Evolutionary conservation across 2,113 vertebrate genomes (phyloP).

Genomic region (Pionites leucogaster): DNA sequence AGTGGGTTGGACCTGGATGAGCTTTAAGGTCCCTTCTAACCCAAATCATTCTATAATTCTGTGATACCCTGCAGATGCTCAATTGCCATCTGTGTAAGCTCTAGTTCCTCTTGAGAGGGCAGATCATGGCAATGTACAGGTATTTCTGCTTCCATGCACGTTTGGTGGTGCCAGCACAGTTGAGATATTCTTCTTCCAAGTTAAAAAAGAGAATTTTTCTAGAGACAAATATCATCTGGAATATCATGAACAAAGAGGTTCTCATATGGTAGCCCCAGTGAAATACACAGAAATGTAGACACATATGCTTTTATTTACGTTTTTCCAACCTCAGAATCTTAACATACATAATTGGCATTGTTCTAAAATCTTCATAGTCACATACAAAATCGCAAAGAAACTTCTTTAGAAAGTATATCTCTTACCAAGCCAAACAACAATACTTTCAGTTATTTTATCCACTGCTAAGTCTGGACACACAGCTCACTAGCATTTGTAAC

Average conservation of each 20-base stretch:
- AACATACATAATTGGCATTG: fast-evolving
- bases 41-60: not conserved
- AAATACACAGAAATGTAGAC: not conserved
- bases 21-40: not conserved
- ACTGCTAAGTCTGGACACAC: not conserved
- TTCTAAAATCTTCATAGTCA: not conserved
- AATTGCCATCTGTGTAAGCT: fast-evolving
- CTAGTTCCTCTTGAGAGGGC: not conserved
- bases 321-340: not conserved
- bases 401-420: not conserved
- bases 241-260: not conserved
- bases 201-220: not conserved
- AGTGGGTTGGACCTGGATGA: not conserved
- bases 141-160: fast-evolving
- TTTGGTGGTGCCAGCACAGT: not conserved
- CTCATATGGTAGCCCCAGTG: not conserved
- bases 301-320: not conserved
- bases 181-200: not conserved
- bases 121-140: fast-evolving
- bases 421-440: not conserved
- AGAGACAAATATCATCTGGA: not conserved
- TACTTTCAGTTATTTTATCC: not conserved
- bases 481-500: not conserved
- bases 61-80: not conserved
- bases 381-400: not conserved